Evolutionary conservation across 1,140 invertebrate species (phyloP).

Genomic region (Mamestra configurata): DNA sequence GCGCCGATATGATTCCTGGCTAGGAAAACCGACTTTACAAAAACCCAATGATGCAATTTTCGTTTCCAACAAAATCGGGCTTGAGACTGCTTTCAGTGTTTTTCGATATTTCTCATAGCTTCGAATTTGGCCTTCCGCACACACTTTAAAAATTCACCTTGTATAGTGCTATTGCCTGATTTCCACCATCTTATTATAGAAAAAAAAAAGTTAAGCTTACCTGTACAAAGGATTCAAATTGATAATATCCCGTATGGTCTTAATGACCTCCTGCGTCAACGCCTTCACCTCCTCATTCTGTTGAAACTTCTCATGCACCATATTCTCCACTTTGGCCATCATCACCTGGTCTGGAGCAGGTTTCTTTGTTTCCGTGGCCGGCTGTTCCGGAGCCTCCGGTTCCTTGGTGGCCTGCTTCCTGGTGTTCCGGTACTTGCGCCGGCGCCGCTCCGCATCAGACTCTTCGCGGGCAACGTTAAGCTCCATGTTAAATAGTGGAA

Average conservation of each 20-base stretch:
- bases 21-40: too few species aligned
- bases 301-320: conserved; percentile 96
- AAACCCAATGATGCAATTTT: too few species aligned
- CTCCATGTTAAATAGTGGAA: conserved; percentile 91
- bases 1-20: too few species aligned
- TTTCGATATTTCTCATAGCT: too few species aligned
- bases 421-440: conserved; percentile 87
- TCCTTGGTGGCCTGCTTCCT: conserved; percentile 65
- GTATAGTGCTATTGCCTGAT: too few species aligned
- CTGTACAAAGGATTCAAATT: conserved; percentile 97
- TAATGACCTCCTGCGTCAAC: conserved; percentile 98
- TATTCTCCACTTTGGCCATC: conserved; percentile 98
- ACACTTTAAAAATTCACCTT: too few species aligned
- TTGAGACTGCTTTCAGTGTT: too few species aligned
- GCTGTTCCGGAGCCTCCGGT: conserved; percentile 51
- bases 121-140: too few species aligned
- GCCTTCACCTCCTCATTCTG: conserved; percentile 99
- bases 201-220: conserved; percentile 65
- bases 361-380: conserved; percentile 71
- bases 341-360: conserved; percentile 89
- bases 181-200: too few species aligned
- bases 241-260: conserved; percentile 99
- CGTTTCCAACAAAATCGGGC: too few species aligned
- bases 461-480: conserved; percentile 90
- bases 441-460: conserved; percentile 86